Evolutionary conservation across 2,888 invertebrate species (phyloP), one percentile per base, ranked within the genome.

Genomic region (Sinelater perroti): DNA sequence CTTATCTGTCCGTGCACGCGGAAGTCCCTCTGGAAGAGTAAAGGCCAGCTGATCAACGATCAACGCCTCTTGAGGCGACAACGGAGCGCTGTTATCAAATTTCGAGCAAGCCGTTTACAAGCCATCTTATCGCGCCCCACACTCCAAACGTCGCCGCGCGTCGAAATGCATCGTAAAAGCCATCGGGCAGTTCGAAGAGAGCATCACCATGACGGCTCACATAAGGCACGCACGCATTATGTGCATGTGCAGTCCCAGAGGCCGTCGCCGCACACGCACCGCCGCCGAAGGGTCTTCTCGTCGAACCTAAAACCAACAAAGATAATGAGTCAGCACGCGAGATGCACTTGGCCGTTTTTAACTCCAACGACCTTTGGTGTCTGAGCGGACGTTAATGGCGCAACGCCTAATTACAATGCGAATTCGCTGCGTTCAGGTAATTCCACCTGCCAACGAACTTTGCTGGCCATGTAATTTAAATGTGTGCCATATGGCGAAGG

Each of bases 361-460:
- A n/a, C n/a, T n/a, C n/a, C n/a, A n/a, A n/a, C n/a, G n/a, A n/a
- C n/a, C n/a, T n/a, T n/a, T n/a, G n/a, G n/a, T n/a, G n/a, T n/a
- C n/a, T n/a, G n/a, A 36, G 36, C 11, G 14, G 36, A 36, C 14
- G n/a, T n/a, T 36, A 36, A 36, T 13, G n/a, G n/a, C n/a, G n/a
- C n/a, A n/a, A n/a, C n/a, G n/a, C n/a, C n/a, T n/a, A n/a, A n/a
- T n/a, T n/a, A n/a, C n/a, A n/a, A 31, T 46, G 46, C 4, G 33
- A 46, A 46, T 46, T 20, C 8, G 31, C 33, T 11, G 5, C 30
- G 17, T 30, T 4, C 10, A 30, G 30, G 24, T 26, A 28, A 24
- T 14, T 45, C 18, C 46, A 30, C 31, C 45, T 45, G 46, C 18
- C 14, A 28, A 46, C 18, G 33, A 28, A 31, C 46, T 28, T 46